Evolutionary conservation across 2,797 vertebrate species (phyloP).

Genomic region (Falco columbarius): DNA sequence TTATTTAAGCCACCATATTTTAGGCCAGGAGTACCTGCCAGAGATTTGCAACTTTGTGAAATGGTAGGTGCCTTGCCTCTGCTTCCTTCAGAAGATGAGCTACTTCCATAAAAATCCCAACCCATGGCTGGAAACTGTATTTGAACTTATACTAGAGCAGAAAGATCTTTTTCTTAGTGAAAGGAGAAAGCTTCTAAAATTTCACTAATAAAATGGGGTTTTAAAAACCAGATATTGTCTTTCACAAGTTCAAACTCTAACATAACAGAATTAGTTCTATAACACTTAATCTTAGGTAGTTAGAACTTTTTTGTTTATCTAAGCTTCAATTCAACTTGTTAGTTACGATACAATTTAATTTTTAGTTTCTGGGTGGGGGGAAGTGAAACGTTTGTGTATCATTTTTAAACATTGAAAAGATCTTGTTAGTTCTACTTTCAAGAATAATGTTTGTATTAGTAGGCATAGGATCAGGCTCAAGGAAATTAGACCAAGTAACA

Average conservation of each 20-base stretch:
- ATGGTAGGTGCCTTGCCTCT: neutral
- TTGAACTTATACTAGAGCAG: neutral
- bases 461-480: neutral
- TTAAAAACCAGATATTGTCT: neutral
- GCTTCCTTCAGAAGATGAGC: neutral
- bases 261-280: neutral
- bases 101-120: neutral
- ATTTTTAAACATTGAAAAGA: neutral
- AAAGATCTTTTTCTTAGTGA: neutral
- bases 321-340: neutral
- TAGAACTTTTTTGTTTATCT: neutral
- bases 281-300: neutral
- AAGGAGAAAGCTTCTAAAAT: neutral
- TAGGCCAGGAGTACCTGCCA: neutral
- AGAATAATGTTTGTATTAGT: conserved; percentile 26
- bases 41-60: neutral
- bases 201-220: neutral
- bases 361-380: neutral
- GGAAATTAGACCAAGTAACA: neutral
- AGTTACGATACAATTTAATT: neutral
- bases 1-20: neutral
- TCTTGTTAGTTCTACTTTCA: conserved; percentile 28
- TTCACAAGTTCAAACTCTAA: neutral
- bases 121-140: neutral
- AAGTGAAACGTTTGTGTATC: neutral